Evolutionary conservation across 2,888 invertebrate species (phyloP).

Genomic region (Xanthia togata): DNA sequence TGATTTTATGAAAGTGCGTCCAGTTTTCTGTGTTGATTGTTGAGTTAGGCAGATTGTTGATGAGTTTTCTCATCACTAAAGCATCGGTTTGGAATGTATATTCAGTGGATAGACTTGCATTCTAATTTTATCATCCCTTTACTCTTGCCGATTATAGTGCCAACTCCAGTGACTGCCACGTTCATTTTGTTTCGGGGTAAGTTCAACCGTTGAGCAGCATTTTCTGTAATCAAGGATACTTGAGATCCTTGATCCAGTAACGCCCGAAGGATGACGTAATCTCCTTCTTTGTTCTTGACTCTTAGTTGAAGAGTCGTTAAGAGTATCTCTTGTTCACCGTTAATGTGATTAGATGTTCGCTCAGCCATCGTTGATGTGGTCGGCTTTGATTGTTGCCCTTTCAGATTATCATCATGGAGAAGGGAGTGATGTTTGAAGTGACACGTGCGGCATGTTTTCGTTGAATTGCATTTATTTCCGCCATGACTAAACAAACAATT

Average conservation of each 20-base stretch:
- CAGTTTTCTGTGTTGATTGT: too few species aligned
- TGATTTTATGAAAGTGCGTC: too few species aligned
- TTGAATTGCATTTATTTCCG: constrained; percentile 7
- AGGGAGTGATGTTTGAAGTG: neutral
- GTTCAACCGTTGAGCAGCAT: constrained; percentile 8
- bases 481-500: constrained; percentile 4
- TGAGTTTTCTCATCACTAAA: neutral
- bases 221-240: constrained; percentile 13
- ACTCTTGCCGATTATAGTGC: constrained; percentile 10
- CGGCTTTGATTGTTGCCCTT: neutral
- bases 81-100: constrained; percentile 7
- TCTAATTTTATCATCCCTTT: constrained; percentile 4
- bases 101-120: constrained; percentile 1
- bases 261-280: constrained; percentile 7
- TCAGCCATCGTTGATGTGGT: neutral
- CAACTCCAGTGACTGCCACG: neutral
- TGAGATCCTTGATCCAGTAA: constrained; percentile 6
- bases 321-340: neutral
- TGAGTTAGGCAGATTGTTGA: too few species aligned
- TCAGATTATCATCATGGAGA: constrained; percentile 8
- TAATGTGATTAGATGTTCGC: neutral
- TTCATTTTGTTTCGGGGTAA: constrained; percentile 3
- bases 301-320: neutral
- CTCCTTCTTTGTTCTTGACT: constrained; percentile 7
- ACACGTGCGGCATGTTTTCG: constrained; percentile 10